These are phyloP conservation scores for Chrysomallon squamiferum DNA, from an alignment of 1,140 invertebrate species.

Conservation along the genomic window DNA sequence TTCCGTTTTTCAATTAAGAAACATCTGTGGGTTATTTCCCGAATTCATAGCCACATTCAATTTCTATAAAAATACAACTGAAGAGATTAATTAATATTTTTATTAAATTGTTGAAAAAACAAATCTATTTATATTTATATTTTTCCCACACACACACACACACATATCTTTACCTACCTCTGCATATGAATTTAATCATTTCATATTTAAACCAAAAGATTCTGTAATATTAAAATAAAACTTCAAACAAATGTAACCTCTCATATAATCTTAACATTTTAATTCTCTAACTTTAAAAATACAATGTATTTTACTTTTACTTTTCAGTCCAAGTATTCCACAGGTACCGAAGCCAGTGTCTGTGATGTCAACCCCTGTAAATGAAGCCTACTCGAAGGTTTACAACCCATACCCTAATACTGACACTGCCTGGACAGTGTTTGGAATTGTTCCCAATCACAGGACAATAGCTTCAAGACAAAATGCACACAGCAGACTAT, in stretches of 20 bases:
- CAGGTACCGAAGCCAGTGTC: not conserved
- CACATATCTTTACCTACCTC: too few relatives aligned
- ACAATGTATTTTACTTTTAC: too few relatives aligned
- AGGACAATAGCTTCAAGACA: not conserved
- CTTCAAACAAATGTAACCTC: too few relatives aligned
- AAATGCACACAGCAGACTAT: conserved; percentile 7
- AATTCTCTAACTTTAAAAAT: too few relatives aligned
- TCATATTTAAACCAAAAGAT: too few relatives aligned
- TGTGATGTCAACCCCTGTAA: not conserved
- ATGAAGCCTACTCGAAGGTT: too few relatives aligned
- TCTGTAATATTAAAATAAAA: too few relatives aligned
- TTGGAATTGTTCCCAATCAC: conserved; percentile 19
- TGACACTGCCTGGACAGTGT: conserved; percentile 20
- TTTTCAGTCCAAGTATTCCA: not conserved
- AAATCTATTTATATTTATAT: too few relatives aligned
- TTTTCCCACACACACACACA: too few relatives aligned
- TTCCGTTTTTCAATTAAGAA: not conserved
- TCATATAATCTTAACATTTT: too few relatives aligned
- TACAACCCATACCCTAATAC: not conserved
- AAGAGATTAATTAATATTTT: not conserved
- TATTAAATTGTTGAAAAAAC: not conserved
- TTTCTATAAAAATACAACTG: not conserved
- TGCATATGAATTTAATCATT: too few relatives aligned
- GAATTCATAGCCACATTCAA: not conserved
- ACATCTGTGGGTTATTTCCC: not conserved